These are phyloP conservation scores for Drosophila mojavensis DNA, from an alignment of 1,140 invertebrate genomes.

Conservation along the genomic window DNA sequence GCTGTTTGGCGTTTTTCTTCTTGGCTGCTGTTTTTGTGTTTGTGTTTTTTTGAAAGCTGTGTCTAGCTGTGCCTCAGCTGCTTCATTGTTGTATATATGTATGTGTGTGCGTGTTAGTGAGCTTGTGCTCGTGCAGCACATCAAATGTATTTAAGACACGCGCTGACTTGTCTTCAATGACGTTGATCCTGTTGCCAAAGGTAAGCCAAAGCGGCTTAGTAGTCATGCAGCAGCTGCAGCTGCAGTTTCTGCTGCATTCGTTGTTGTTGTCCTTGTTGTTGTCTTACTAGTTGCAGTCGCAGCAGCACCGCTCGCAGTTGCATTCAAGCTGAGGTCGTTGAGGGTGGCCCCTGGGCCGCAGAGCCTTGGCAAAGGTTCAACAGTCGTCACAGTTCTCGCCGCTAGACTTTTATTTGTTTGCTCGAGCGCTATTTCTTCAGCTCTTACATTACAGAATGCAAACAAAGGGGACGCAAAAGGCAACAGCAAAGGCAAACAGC, in stretches of 20 bases:
- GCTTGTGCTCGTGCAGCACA: conserved; percentile 22
- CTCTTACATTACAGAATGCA: conserved; percentile 60
- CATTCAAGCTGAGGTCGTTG: conserved; percentile 36
- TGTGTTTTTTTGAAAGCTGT: conserved; percentile 17
- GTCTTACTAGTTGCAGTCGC: neutral
- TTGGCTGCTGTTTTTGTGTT: too few species aligned
- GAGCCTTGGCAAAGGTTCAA: conserved; percentile 64
- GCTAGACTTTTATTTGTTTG: conserved; percentile 57
- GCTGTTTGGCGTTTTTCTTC: conserved; percentile 5
- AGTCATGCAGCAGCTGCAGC: conserved; percentile 22
- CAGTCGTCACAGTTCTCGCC: conserved; percentile 57
- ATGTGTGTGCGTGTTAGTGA: too few species aligned
- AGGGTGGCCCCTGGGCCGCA: conserved; percentile 27
- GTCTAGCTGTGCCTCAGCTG: conserved; percentile 32
- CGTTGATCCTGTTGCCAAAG: conserved; percentile 66
- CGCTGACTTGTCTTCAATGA: conserved; percentile 49
- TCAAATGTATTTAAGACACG: conserved; percentile 54
- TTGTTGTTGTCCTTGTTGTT: neutral
- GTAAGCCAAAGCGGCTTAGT: conserved; percentile 74
- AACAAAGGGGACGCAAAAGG: conserved; percentile 43
- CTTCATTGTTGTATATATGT: conserved; percentile 28
- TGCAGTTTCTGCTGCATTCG: conserved; percentile 19
- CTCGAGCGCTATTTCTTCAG: conserved; percentile 50
- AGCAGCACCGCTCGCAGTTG: conserved; percentile 9
- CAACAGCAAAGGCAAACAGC: conserved; percentile 15